These are phyloP conservation scores for Alloplasta piceator DNA, from an alignment of 2,888 invertebrate genomes.

Conservation along the genomic window DNA sequence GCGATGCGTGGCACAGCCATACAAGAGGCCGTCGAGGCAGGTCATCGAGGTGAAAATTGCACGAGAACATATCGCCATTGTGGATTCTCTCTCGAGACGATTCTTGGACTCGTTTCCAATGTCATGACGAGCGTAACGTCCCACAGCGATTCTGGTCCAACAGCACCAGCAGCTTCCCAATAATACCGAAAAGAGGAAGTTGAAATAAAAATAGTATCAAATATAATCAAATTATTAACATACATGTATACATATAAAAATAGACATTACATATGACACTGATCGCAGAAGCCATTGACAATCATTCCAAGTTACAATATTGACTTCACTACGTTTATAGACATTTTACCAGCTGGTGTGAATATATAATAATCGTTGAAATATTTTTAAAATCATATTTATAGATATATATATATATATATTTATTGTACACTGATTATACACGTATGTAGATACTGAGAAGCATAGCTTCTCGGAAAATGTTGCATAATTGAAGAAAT, in stretches of 20 bases:
- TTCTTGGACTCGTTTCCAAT: conserved; percentile 77
- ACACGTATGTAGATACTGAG: conserved; percentile 57
- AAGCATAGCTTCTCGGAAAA: conserved; percentile 8
- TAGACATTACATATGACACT: too few species aligned
- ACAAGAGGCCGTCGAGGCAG: conserved; percentile 84
- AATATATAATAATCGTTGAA: conserved; percentile 5
- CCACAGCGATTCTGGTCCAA: conserved; percentile 53
- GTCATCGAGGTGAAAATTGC: conserved; percentile 83
- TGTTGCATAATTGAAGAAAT: conserved; percentile 1
- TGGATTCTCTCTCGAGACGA: conserved; percentile 81
- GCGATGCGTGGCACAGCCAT: conserved; percentile 85
- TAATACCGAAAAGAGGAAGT: conserved; percentile 23
- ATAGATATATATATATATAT: too few species aligned
- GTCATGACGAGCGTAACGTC: conserved; percentile 70
- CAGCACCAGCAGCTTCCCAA: conserved; percentile 53
- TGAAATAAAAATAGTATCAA: conserved; percentile 7
- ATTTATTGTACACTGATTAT: conserved; percentile 62
- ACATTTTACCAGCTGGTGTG: background rate
- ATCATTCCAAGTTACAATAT: background rate
- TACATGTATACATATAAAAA: too few species aligned
- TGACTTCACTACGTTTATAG: background rate
- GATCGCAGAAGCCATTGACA: conserved; percentile 45
- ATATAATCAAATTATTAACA: background rate
- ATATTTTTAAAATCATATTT: conserved; percentile 56
- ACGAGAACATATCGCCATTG: conserved; percentile 83